Percentiles rank a stretch among this genome's conserved stretches.
Evolutionary conservation across 1,140 invertebrate genomes (phyloP).

Genomic region (Megathymus violae): DNA sequence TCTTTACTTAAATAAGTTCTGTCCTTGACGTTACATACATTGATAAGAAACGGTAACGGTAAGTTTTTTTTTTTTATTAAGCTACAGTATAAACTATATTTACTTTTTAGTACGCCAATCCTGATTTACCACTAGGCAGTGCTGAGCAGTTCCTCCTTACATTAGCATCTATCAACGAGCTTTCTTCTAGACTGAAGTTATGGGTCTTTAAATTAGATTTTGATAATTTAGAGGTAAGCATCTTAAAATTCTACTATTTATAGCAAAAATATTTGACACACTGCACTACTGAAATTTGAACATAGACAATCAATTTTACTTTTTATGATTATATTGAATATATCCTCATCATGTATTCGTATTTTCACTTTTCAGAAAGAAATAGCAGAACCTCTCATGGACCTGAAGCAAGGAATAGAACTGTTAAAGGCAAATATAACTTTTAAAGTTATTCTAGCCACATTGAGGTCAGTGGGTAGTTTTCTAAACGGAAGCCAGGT

Average conservation of each 20-base stretch:
- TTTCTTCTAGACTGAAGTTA: slow-evolving; percentile 96
- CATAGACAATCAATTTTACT: too few species aligned
- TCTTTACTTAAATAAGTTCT: too few species aligned
- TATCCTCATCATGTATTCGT: too few species aligned
- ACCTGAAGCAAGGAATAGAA: slow-evolving; percentile 98
- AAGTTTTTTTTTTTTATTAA: too few species aligned
- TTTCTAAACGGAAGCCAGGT: slow-evolving; percentile 98
- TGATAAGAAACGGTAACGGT: too few species aligned
- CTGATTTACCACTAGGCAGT: slow-evolving; percentile 97
- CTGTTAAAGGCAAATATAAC: slow-evolving; percentile 95
- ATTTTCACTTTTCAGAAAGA: slow-evolving; percentile 87
- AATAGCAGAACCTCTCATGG: slow-evolving; percentile 99
- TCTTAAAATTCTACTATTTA: too few species aligned
- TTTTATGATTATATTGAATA: too few species aligned
- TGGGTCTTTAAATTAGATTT: slow-evolving; percentile 99
- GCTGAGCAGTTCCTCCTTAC: slow-evolving; percentile 99
- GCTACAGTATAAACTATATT: not conserved
- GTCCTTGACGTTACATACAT: too few species aligned
- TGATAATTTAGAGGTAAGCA: slow-evolving; percentile 95
- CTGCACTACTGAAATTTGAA: too few species aligned
- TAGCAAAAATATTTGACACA: too few species aligned
- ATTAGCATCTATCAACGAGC: slow-evolving; percentile 97
- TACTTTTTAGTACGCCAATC: slow-evolving; percentile 90
- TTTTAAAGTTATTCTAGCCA: slow-evolving; percentile 96
- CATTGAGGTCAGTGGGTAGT: slow-evolving; percentile 97